Evolutionary conservation across 1,140 invertebrate species (phyloP).

Genomic region (Phenacoccus solenopsis): DNA sequence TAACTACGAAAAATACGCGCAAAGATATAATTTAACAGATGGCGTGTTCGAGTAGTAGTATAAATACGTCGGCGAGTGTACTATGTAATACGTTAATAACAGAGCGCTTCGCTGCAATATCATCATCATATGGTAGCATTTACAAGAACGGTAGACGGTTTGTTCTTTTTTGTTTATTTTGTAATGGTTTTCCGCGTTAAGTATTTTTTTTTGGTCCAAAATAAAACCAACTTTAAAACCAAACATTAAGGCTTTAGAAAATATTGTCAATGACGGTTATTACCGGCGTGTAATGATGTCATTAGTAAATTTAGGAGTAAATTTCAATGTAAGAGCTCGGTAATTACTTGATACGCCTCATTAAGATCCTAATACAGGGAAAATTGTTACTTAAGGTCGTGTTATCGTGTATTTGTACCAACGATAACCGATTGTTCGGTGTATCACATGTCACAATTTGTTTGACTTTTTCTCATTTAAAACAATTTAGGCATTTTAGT

Average conservation of each 20-base stretch:
- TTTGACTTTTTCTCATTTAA: too few relatives aligned
- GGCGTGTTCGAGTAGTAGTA: background rate
- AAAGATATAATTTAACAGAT: background rate
- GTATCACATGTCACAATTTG: too few relatives aligned
- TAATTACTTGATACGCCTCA: background rate
- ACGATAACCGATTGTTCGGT: too few relatives aligned
- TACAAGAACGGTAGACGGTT: background rate
- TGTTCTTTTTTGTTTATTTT: background rate
- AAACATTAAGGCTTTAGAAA: constrained; percentile 2
- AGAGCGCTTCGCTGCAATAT: background rate
- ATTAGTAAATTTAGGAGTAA: background rate
- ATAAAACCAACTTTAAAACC: background rate
- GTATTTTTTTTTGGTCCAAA: constrained; percentile 3
- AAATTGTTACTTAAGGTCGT: background rate
- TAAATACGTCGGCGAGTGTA: background rate
- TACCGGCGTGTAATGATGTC: background rate
- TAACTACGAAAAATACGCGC: background rate
- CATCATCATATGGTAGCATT: constrained; percentile 1
- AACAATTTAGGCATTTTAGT: too few relatives aligned
- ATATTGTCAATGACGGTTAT: background rate
- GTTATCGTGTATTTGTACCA: too few relatives aligned
- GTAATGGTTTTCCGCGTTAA: background rate
- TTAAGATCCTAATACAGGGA: background rate
- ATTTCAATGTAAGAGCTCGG: background rate
- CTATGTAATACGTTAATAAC: background rate